Percentiles rank a stretch among this genome's conserved stretches.
phyloP scores from a whole-genome alignment of 2,113 vertebrate species.

The Brachirus orientalis region DNA sequence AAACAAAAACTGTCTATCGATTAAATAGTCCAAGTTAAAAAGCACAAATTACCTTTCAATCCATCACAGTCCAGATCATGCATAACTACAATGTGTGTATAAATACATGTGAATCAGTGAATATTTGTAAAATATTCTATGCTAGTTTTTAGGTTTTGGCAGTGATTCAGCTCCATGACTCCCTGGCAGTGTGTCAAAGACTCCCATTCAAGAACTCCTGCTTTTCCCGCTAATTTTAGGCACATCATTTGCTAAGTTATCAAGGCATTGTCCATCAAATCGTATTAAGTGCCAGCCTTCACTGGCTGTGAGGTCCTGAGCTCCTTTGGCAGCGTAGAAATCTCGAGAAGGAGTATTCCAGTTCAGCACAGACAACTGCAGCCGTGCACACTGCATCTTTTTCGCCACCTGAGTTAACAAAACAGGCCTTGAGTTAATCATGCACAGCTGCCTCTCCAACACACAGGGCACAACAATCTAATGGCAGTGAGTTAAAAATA shows the following conservation, averaged over 20 bases:
- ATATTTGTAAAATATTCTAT: too few relatives aligned
- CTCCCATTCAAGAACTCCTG: too few relatives aligned
- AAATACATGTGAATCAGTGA: too few relatives aligned
- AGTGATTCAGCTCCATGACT: too few relatives aligned
- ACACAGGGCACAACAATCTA: background rate
- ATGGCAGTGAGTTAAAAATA: too few relatives aligned
- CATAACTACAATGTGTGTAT: too few relatives aligned
- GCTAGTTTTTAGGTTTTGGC: too few relatives aligned
- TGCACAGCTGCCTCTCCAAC: background rate
- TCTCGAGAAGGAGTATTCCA: conserved; percentile 84
- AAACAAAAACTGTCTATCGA: too few relatives aligned
- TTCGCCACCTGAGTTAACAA: conserved; percentile 77
- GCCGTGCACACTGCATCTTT: conserved; percentile 80
- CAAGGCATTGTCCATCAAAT: conserved; percentile 79
- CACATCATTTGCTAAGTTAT: conserved; percentile 74
- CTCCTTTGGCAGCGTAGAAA: conserved; percentile 85
- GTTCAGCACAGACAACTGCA: conserved; percentile 83
- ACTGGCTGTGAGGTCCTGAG: conserved; percentile 79
- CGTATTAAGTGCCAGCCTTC: conserved; percentile 86
- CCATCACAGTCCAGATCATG: too few relatives aligned
- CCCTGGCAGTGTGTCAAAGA: too few relatives aligned
- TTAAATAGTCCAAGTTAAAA: too few relatives aligned
- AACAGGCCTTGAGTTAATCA: background rate
- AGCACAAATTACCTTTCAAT: too few relatives aligned
- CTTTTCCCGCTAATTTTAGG: conserved; percentile 61